Evolutionary conservation across 1,140 invertebrate species (phyloP), one percentile per base, ranked within the genome.

Genomic region (Leptinotarsa undecemlineata): DNA sequence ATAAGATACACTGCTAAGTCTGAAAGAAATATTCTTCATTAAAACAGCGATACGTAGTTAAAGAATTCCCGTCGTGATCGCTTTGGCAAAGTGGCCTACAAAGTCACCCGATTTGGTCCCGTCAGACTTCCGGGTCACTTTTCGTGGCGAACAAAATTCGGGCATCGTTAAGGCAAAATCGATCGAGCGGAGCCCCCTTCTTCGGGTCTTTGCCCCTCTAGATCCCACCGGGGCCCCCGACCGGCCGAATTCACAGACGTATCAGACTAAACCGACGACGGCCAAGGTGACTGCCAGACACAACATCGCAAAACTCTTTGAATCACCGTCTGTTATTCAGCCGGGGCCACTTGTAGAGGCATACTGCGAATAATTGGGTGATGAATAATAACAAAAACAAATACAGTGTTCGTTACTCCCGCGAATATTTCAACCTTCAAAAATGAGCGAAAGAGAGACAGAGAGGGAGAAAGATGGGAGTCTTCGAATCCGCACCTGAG

Each of bases 321-420:
- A 57, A 57, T 57, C 51, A 57, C 14, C 51, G 51, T n/a, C n/a
- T 57, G 51, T 15, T 57, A 57, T 57, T 57, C 51, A 33, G 33
- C 15, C 14, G 4, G 15, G 51, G 51, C 51, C 51, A 57, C 51
- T 57, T 57, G 51, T 57, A 6, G 33, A 64, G 11, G 20, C 62
- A 64, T 64, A 19, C 20, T 26, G 62, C 20, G 62, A 64, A 20
- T 64, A 23, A 64, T 23, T 64, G 20, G 62, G 62, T 26, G 62
- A 15, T 19, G 21, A 64, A 64, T 64, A 64, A 64, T 64, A 64
- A 64, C 62, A 21, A 64, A 64, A 64, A 64, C 62, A 64, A 64
- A 64, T 64, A 26, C 15, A 4, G 51, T 57, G 51, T 57, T 57
- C 51, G n/a, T 57, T 57, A 57, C 51, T 57, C 17, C n/a, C 51